These are phyloP conservation scores for Hyperopisus bebe DNA, from an alignment of 2,113 vertebrate species.

Conservation along the genomic window DNA sequence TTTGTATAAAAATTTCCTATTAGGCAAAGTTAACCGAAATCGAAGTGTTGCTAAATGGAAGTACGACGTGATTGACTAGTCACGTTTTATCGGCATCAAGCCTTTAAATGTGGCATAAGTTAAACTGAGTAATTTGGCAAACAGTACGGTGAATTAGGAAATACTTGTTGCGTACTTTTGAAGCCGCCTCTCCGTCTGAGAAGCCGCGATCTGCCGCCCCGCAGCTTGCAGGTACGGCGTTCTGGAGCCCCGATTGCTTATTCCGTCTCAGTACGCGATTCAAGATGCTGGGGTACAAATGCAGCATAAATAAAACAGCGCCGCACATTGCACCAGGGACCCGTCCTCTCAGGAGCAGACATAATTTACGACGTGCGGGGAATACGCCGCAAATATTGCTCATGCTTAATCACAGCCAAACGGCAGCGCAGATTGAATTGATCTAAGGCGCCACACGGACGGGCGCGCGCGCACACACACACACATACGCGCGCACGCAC, in stretches of 20 bases:
- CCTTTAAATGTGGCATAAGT: background rate
- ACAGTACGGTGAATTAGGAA: constrained; percentile 17
- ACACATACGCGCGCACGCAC: too few relatives aligned
- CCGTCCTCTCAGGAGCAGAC: constrained; percentile 44
- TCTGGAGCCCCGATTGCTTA: constrained; percentile 50
- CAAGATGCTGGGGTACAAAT: constrained; percentile 45
- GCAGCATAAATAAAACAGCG: constrained; percentile 55
- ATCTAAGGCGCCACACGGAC: constrained; percentile 28
- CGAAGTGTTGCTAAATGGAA: background rate
- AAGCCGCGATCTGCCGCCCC: background rate
- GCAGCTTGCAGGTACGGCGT: constrained; percentile 10
- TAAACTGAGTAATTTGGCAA: background rate
- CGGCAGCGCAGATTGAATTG: constrained; percentile 44
- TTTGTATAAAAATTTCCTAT: background rate
- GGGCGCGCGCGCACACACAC: background rate
- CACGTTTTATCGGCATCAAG: background rate
- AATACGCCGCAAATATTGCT: constrained; percentile 51
- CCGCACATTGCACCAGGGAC: constrained; percentile 44
- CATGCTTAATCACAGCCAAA: constrained; percentile 51
- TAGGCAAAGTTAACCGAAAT: background rate
- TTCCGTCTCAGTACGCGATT: constrained; percentile 51
- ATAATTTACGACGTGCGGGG: constrained; percentile 54
- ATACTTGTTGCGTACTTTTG: constrained; percentile 31
- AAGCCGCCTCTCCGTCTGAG: constrained; percentile 14
- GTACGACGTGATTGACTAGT: background rate